Conservation (phyloP, 2,888 invertebrate genomes). For the Hypselothyrea guttata region DNA sequence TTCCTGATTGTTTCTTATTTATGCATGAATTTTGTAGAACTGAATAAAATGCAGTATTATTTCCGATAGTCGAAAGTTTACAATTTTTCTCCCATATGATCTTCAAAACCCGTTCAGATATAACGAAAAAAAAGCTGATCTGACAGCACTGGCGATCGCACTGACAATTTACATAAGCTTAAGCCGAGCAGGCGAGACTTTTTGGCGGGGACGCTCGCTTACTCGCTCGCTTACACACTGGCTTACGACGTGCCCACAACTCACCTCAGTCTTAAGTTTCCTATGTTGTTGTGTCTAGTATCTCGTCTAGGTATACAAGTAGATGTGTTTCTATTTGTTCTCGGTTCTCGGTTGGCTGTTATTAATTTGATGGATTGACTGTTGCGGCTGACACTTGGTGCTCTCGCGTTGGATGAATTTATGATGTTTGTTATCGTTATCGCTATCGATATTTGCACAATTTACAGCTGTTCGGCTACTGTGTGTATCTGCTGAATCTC, state of each 20-base stretch:
- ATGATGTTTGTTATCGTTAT: conserved; percentile 45
- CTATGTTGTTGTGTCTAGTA: conserved; percentile 62
- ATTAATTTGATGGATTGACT: conserved; percentile 14
- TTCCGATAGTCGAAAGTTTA: no score
- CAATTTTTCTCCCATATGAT: no score
- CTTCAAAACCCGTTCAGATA: no score
- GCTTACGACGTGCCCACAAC: conserved; percentile 38
- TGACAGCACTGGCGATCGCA: not conserved
- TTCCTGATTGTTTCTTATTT: no score
- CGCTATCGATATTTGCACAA: conserved; percentile 66
- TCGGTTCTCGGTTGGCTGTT: not conserved
- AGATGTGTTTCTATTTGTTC: conserved; percentile 8
- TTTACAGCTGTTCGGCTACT: conserved; percentile 72
- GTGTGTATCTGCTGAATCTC: not conserved
- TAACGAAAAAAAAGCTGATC: no score
- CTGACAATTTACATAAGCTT: conserved; percentile 64
- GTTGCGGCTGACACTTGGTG: conserved; percentile 36
- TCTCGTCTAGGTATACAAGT: conserved; percentile 50
- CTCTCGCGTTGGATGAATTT: conserved; percentile 54
- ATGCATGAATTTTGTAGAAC: no score
- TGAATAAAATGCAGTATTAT: no score
- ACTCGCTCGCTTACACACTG: conserved; percentile 6
- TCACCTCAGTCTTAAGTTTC: conserved; percentile 82
- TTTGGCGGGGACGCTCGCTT: conserved; percentile 17
- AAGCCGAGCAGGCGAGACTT: conserved; percentile 41